Base-by-base conservation (phyloP, 1,140 invertebrate genomes). In the Drosophila lacteicornis region DNA sequence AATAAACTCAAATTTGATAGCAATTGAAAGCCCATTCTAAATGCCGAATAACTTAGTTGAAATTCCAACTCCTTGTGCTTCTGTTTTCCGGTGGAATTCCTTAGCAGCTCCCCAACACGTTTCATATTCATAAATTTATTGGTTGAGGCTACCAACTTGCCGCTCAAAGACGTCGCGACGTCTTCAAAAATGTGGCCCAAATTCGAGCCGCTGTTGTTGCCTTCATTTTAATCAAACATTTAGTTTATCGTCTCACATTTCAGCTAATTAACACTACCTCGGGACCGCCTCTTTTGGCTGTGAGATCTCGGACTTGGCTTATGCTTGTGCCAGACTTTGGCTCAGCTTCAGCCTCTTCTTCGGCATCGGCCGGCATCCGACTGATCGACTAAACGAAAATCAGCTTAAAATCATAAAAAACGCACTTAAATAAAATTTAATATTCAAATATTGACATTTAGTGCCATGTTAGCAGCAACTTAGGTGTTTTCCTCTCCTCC, bases 381-480 rank as follows among this genome's bases (percentile, higher is more conserved):
- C 75, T 65, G 80, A 75, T 90, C 70, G 81, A 82, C 78, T 84
- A 84, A 74, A 80, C 87, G 75, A 87, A 91, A 91, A 91, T 91
- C 88, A 82, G 87, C 87, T 91, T 91, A 87, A 71, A 79, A 68
- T 69, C 83, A 91, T 91, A 91, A 91, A 91, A 91, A 84, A 91
- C 80, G 87, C 87, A 91, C 83, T 91, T 91, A 91, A 91, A 84
- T 91, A 91, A 91, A 91, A 88, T 91, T 91, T 91, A 85, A 91
- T 91, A 91, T 91, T 91, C 88, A 91, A 91, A 91, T 91, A 91
- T 91, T 91, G 87, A 91, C 87, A 91, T 91, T 91, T 91, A 91
- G 83, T 91, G 82, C 75, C 83, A 91, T 91, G 87, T 91, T 91
- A 91, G 87, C 83, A 84, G 71, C 84, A 88, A 88, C 84, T 88